Percentiles rank a stretch among this genome's conserved stretches.
phyloP scores from a whole-genome alignment of 2,113 vertebrate genomes.

The Pseudonaja textilis region DNA sequence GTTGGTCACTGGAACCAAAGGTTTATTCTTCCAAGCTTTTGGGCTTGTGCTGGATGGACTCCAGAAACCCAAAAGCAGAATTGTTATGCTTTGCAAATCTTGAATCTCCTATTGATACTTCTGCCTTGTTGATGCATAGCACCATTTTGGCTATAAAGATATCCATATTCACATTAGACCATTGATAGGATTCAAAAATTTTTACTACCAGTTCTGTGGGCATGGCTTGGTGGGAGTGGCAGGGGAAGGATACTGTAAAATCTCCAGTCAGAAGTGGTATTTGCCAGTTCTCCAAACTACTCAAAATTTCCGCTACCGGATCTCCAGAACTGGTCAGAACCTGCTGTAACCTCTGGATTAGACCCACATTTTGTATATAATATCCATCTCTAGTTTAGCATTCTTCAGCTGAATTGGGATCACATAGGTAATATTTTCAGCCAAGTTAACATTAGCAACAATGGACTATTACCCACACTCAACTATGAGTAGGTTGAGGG shows the following conservation, averaged over 20 bases:
- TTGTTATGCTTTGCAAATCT: neutral
- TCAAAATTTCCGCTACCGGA: no score
- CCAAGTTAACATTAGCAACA: neutral
- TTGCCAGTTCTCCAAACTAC: no score
- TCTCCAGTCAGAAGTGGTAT: no score
- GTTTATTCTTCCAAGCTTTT: neutral
- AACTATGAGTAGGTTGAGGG: neutral
- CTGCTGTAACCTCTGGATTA: neutral
- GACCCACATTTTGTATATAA: neutral
- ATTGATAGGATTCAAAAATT: no score
- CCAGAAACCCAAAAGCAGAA: neutral
- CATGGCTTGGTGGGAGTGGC: no score
- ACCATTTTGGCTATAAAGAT: neutral
- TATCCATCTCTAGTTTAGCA: neutral
- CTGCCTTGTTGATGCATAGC: neutral
- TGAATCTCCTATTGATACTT: neutral
- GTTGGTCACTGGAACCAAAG: neutral
- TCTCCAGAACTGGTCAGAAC: no score
- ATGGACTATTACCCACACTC: neutral
- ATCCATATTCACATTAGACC: neutral
- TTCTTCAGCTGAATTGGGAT: neutral
- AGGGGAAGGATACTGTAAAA: no score
- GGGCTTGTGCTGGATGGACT: neutral
- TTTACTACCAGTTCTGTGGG: no score
- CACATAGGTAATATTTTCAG: neutral